phyloP scores from a whole-genome alignment of 2,888 invertebrate genomes.

The Aleiodes leptofemur region DNA sequence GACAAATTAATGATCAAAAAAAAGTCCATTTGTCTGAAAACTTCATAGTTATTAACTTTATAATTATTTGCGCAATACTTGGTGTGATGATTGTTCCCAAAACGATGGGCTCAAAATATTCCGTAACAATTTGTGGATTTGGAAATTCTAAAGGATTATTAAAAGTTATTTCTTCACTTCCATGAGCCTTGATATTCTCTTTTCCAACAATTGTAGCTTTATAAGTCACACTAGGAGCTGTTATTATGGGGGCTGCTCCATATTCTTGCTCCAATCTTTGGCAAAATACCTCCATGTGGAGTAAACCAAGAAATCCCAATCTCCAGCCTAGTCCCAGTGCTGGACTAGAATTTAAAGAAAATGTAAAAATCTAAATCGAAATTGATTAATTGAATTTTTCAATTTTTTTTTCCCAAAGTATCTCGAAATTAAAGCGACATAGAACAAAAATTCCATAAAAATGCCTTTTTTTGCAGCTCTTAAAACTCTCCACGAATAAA shows the following conservation, averaged over 20 bases:
- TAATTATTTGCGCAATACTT: conserved; percentile 65
- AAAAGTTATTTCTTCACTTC: conserved; percentile 78
- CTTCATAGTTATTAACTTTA: too few species aligned
- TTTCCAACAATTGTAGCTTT: conserved; percentile 86
- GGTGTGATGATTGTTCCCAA: conserved; percentile 94
- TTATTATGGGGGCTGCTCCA: conserved; percentile 87
- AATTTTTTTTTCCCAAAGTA: too few species aligned
- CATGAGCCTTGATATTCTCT: conserved; percentile 82
- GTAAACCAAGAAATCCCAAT: conserved; percentile 88
- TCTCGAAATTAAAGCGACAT: neutral
- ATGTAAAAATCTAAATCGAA: neutral
- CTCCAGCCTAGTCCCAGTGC: conserved; percentile 94
- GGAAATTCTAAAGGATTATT: conserved; percentile 89
- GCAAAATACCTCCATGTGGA: conserved; percentile 92
- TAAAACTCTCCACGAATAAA: too few species aligned
- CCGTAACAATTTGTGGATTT: conserved; percentile 80
- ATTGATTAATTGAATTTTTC: neutral
- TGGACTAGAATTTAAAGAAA: conserved; percentile 78
- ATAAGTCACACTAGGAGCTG: conserved; percentile 91
- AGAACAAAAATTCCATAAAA: too few species aligned
- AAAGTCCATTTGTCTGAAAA: conserved; percentile 37
- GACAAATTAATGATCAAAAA: conserved; percentile 10
- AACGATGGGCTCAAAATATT: conserved; percentile 91
- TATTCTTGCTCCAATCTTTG: conserved; percentile 91
- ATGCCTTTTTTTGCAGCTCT: too few species aligned